A percentile compares a stretch with the other conserved stretches of the same genome.
These are phyloP conservation scores for Vulpes vulpes DNA, from an alignment of 2,113 vertebrate genomes.

Conservation along the genomic window DNA sequence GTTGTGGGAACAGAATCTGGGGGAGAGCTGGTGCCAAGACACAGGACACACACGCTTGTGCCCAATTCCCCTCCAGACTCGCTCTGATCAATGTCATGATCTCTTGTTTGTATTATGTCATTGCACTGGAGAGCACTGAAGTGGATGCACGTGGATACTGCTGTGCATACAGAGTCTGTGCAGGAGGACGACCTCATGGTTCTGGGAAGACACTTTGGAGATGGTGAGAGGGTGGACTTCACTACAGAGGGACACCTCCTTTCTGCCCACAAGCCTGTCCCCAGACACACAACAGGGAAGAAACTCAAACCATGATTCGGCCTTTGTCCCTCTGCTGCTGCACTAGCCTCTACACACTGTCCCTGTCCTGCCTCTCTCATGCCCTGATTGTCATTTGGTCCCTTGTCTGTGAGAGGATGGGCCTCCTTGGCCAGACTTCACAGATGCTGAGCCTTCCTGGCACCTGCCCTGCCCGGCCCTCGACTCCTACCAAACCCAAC, in stretches of 20 bases:
- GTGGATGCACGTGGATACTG: too few relatives aligned
- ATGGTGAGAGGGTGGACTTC: not conserved
- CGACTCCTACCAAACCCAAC: accelerated
- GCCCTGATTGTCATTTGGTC: accelerated
- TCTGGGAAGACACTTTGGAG: not conserved
- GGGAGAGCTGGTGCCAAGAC: accelerated
- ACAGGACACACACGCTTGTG: accelerated
- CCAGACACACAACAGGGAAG: accelerated
- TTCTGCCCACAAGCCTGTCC: accelerated
- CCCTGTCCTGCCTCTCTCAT: accelerated
- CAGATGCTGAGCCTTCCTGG: not conserved
- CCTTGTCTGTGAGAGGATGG: not conserved
- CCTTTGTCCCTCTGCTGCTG: accelerated
- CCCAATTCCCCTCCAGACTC: accelerated
- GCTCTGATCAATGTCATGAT: not conserved
- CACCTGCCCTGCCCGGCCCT: accelerated
- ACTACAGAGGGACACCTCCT: accelerated
- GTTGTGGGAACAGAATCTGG: too few relatives aligned
- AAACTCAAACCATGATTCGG: accelerated
- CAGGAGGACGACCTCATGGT: not conserved
- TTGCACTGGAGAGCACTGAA: not conserved
- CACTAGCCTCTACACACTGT: accelerated
- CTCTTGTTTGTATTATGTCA: not conserved
- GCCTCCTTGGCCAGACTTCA: too few relatives aligned
- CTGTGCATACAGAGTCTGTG: accelerated